Percentiles rank a stretch among this genome's conserved stretches.
These are phyloP conservation scores for Drosophila emarginata DNA, from an alignment of 2,888 invertebrate species.

Conservation along the genomic window DNA sequence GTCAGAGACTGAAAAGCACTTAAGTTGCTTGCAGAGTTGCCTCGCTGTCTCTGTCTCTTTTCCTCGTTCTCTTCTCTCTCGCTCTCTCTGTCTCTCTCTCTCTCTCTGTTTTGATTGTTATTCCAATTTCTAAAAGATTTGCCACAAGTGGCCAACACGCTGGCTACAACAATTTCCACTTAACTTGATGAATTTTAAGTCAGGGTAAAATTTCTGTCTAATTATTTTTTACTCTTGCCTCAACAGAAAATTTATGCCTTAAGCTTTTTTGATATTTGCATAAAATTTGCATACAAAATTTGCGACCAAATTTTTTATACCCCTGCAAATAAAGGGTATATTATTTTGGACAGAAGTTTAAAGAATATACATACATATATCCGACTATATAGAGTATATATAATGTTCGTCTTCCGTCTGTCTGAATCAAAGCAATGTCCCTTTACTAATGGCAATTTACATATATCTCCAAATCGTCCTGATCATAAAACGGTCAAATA, in stretches of 20 bases:
- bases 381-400: too few species aligned
- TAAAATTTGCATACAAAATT: constrained; percentile 40
- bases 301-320: neutral
- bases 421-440: too few species aligned
- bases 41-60: neutral
- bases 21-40: constrained; percentile 37
- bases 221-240: constrained; percentile 11
- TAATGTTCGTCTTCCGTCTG: too few species aligned
- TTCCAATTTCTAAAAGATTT: constrained; percentile 50
- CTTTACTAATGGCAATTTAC: too few species aligned
- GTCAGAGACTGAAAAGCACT: constrained; percentile 47
- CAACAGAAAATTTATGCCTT: neutral
- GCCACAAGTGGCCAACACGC: constrained; percentile 31
- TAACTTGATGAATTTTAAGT: constrained; percentile 34
- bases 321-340: too few species aligned
- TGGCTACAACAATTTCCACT: constrained; percentile 24
- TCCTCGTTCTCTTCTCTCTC: too few species aligned
- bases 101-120: constrained; percentile 34
- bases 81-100: neutral
- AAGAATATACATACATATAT: too few species aligned
- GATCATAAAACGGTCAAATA: too few species aligned
- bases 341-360: too few species aligned
- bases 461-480: too few species aligned
- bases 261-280: constrained; percentile 1
- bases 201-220: neutral